Conservation (phyloP, 1,140 invertebrate species). For the Drosophila ananassae region DNA sequence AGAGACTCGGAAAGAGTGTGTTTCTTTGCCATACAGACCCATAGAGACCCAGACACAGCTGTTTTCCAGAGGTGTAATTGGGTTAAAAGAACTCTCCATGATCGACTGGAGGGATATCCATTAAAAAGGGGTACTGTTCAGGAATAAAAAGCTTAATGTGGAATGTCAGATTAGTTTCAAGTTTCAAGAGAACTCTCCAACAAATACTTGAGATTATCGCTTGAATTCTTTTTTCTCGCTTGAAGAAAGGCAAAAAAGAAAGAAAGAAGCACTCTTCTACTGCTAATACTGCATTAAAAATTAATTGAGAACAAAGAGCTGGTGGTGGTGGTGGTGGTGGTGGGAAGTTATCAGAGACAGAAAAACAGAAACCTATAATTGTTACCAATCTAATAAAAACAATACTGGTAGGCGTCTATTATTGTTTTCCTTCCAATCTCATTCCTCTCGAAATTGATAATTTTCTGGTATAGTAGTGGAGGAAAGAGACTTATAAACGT, state of each 20-base stretch:
- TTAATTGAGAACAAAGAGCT: background rate
- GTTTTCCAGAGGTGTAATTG: background rate
- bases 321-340: too few relatives aligned
- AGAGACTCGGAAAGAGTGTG: constrained; percentile 5
- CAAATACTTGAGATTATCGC: constrained; percentile 12
- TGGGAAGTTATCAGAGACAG: background rate
- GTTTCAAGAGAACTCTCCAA: background rate
- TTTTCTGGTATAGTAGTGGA: too few relatives aligned
- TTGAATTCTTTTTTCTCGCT: background rate
- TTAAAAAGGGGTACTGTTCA: background rate
- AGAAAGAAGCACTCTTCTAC: background rate
- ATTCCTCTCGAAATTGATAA: constrained; percentile 13
- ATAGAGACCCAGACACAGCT: background rate
- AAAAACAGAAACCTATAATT: constrained; percentile 3
- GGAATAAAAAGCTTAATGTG: background rate
- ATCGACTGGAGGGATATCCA: constrained; percentile 4
- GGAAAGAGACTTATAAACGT: background rate
- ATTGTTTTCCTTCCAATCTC: constrained; percentile 16
- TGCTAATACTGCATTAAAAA: constrained; percentile 6
- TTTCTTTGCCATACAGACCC: constrained; percentile 8
- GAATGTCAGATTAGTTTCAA: too few relatives aligned
- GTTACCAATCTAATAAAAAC: constrained; percentile 24
- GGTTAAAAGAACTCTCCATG: background rate
- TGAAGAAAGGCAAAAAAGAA: background rate
- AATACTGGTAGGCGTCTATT: constrained; percentile 13